phyloP scores from a whole-genome alignment of 2,888 invertebrate species.

The Opisthograptis luteolata region DNA sequence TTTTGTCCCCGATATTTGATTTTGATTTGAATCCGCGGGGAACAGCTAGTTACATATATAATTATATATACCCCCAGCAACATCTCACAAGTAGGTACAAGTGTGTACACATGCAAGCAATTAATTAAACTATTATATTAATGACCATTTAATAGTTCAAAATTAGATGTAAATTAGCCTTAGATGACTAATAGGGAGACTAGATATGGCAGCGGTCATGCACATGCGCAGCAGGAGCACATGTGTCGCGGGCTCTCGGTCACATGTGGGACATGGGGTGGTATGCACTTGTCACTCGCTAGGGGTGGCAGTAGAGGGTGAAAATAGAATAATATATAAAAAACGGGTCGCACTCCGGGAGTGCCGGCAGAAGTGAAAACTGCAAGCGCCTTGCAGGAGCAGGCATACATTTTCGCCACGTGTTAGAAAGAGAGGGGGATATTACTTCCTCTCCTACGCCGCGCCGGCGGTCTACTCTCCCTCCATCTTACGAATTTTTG shows the following conservation, averaged over 20 bases:
- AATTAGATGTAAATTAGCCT: background rate
- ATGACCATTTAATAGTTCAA: background rate
- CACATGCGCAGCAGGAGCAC: constrained; percentile 71
- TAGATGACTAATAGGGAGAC: constrained; percentile 12
- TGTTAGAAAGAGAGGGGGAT: no score
- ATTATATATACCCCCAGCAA: background rate
- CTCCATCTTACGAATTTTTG: no score
- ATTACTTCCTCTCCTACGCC: no score
- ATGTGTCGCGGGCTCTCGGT: no score
- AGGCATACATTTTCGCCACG: no score
- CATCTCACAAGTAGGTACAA: background rate
- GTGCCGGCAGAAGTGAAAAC: no score
- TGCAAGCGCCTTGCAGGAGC: no score
- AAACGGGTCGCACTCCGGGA: no score
- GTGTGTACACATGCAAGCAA: background rate
- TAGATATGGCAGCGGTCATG: constrained; percentile 56
- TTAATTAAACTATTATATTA: background rate
- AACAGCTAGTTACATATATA: no score
- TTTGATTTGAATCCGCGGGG: no score
- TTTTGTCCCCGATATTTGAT: no score
- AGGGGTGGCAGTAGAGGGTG: constrained; percentile 37
- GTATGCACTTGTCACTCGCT: constrained; percentile 54
- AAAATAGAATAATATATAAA: background rate
- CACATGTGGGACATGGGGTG: constrained; percentile 53
- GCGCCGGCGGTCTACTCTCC: no score